Base-by-base conservation (phyloP, 2,113 vertebrate species). In the Steatornis caripensis region DNA sequence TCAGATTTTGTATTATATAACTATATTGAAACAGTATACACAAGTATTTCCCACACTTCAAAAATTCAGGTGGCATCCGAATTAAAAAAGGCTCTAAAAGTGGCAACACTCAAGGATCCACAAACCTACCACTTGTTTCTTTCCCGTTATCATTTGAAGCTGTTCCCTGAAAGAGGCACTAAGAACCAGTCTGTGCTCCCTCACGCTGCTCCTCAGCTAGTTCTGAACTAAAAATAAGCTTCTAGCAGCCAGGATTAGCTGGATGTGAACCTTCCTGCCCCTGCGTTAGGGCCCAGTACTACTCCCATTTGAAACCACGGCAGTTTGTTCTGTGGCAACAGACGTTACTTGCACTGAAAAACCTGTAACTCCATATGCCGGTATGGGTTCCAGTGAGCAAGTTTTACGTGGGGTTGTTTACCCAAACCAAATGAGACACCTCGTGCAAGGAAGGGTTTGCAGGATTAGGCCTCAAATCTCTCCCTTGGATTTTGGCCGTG, bases 71-170 rank as follows among this genome's bases (percentile, higher is more conserved):
- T 27, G 12, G 17, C 32, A 83, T 3, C 43, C 85, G 26, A 87
- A 61, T 84, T 30, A 54, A 72, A 90, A 83, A 75, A 41, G 37
- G 15, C 46, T 29, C 1, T 27, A 66, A 57, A 10, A 53, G 37
- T 29, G 32, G 13, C 21, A 83, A 76, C 55, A 72, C 14, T 74
- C 12, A 72, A 75, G 17, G 15, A 36, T 45, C 29, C n/a, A 68
- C 39, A 82, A 34, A 97, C 98, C 98, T 94, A 98, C 98, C 98
- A 97, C 97, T 93, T 97, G 98, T 72, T 98, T 98, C 96, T 97
- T 98, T 45, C 97, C 98, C 98, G 98, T 98, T 98, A 55, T 69
- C 36, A 88, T 90, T 70, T 87, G 93, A 88, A 87, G 86, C 46
- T 15, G 57, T 54, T 93, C 39, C 61, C 53, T 46, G 43, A 65